Conservation (phyloP, 2,797 vertebrate genomes). For the Gymnothorax reevesii region DNA sequence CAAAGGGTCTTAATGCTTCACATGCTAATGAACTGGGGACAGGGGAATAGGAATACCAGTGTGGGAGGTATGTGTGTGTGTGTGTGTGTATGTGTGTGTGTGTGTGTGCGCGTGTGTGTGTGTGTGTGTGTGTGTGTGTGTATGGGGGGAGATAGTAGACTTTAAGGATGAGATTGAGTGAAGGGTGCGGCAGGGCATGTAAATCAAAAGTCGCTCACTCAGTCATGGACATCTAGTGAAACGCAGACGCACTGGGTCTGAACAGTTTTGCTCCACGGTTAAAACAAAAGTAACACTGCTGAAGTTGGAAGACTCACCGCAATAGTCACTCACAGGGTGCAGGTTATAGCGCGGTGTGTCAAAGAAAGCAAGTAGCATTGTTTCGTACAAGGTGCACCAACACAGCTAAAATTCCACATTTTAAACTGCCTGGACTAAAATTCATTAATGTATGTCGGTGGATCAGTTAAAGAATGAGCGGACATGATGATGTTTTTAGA, state of each 20-base stretch:
- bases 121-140: not conserved
- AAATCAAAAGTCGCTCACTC: too few species aligned
- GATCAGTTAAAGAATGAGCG: conserved; percentile 67
- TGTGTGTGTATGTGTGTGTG: conserved; percentile 9
- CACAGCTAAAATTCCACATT: not conserved
- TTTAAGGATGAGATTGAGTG: too few species aligned
- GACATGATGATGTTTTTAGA: conserved; percentile 57
- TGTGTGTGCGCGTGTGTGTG: not conserved
- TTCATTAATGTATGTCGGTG: conserved; percentile 40
- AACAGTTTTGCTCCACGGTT: not conserved
- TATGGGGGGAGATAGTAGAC: not conserved
- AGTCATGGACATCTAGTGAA: too few species aligned
- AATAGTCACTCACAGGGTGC: not conserved
- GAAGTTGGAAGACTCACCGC: not conserved
- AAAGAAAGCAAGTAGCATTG: not conserved
- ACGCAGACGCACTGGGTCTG: too few species aligned
- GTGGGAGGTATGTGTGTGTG: not conserved
- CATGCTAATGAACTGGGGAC: conserved; percentile 81
- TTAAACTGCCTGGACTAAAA: not conserved
- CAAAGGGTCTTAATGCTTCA: conserved; percentile 71
- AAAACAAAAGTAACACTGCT: not conserved
- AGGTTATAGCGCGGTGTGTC: not conserved
- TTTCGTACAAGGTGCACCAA: not conserved
- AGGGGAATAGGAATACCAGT: conserved; percentile 64
- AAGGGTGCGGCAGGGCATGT: too few species aligned